Evolutionary conservation across 2,888 invertebrate genomes (phyloP).

Genomic region (Tyria jacobaeae): DNA sequence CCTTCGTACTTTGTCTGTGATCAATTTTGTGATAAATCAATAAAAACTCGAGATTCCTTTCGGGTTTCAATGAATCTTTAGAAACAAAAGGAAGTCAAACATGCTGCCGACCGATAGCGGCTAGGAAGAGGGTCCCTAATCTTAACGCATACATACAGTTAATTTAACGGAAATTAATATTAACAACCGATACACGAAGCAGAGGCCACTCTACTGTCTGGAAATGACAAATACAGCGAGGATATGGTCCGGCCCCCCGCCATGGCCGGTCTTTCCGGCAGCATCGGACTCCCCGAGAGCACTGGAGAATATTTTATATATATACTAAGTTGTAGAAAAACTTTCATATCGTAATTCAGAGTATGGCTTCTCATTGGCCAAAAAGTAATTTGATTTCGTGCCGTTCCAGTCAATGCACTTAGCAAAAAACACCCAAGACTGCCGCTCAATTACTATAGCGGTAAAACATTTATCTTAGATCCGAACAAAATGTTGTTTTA

Average conservation of each 20-base stretch:
- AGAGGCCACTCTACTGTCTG: constrained; percentile 80
- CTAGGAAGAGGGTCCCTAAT: constrained; percentile 85
- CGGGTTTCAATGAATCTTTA: background rate
- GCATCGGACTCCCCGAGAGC: constrained; percentile 80
- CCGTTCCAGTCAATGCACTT: constrained; percentile 76
- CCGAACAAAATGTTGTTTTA: constrained; percentile 24
- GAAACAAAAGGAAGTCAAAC: constrained; percentile 83
- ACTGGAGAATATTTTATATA: constrained; percentile 33
- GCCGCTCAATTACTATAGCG: constrained; percentile 42
- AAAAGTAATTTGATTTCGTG: constrained; percentile 62
- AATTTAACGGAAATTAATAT: constrained; percentile 84
- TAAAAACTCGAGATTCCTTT: background rate
- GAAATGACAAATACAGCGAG: constrained; percentile 75
- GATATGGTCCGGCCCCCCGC: constrained; percentile 84
- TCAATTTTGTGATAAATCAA: background rate
- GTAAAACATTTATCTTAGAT: constrained; percentile 41
- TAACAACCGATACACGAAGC: constrained; percentile 86
- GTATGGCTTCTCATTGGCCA: constrained; percentile 64
- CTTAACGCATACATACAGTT: constrained; percentile 87
- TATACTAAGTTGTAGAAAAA: constrained; percentile 60
- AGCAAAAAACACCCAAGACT: constrained; percentile 68
- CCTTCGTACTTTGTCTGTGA: background rate
- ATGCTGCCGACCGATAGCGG: constrained; percentile 82
- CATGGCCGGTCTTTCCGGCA: constrained; percentile 81
- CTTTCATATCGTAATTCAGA: constrained; percentile 71